Conservation (phyloP, 2,797 vertebrate species). For the Neostethus bicornis region DNA sequence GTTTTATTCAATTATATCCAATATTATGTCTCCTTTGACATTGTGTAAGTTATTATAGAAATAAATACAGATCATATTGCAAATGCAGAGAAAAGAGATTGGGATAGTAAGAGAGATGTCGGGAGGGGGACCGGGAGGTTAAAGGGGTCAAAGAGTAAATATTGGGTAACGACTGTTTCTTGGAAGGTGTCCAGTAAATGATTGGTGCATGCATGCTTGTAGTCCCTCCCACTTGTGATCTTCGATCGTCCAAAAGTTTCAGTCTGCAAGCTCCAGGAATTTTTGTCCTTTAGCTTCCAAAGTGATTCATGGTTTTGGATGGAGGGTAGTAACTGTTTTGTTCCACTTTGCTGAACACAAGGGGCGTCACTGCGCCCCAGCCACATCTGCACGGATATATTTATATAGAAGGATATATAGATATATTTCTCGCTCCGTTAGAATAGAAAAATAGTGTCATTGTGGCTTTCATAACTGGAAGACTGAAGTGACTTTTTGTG, state of each 20-base stretch:
- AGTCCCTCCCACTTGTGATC: constrained; percentile 56
- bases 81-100: constrained; percentile 80
- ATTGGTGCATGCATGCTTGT: constrained; percentile 82
- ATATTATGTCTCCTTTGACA: constrained; percentile 82
- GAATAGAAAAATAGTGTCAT: constrained; percentile 82
- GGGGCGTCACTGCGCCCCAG: constrained; percentile 52
- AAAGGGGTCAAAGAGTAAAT: constrained; percentile 75
- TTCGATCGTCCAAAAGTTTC: constrained; percentile 32
- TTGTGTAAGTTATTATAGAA: constrained; percentile 83
- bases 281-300: constrained; percentile 28
- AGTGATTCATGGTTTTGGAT: constrained; percentile 47
- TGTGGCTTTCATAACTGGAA: constrained; percentile 82
- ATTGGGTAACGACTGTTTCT: constrained; percentile 68
- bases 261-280: constrained; percentile 33
- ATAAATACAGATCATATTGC: constrained; percentile 85
- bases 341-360: constrained; percentile 45
- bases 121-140: constrained; percentile 36
- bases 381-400: constrained; percentile 69
- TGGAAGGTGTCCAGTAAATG: constrained; percentile 82
- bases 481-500: constrained; percentile 77
- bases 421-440: constrained; percentile 69
- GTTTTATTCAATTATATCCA: constrained; percentile 88
- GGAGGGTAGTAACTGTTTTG: constrained; percentile 38
- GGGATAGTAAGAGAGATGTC: constrained; percentile 56
- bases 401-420: constrained; percentile 67